These are phyloP conservation scores for Colistium nudipinnis DNA, from an alignment of 2,113 vertebrate genomes.

Conservation along the genomic window DNA sequence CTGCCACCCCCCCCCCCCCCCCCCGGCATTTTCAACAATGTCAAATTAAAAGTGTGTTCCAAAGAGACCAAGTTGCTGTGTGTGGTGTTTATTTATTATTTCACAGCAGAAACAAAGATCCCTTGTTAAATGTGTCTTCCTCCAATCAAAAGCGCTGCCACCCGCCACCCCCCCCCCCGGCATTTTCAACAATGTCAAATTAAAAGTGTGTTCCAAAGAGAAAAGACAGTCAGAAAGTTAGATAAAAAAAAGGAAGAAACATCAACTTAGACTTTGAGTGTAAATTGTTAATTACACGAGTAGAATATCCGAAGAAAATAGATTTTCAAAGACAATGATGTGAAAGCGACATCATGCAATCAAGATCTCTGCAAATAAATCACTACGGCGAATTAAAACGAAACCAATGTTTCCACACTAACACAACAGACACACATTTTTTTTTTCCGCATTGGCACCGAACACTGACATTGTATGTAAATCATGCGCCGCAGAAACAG, in stretches of 20 bases:
- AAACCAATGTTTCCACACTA: background rate
- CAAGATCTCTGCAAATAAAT: too few relatives aligned
- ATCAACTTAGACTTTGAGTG: background rate
- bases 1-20: too few relatives aligned
- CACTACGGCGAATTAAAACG: background rate
- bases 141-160: background rate
- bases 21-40: background rate
- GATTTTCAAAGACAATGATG: too few relatives aligned
- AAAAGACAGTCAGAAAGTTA: too few relatives aligned
- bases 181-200: background rate
- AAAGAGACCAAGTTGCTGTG: background rate
- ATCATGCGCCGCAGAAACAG: background rate
- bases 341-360: too few relatives aligned
- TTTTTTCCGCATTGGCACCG: background rate
- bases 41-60: background rate
- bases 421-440: background rate
- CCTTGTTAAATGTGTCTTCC: background rate
- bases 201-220: too few relatives aligned
- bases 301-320: too few relatives aligned
- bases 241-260: background rate
- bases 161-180: too few relatives aligned
- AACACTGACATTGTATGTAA: background rate
- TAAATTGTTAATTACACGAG: background rate
- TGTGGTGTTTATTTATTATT: background rate
- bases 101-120: background rate